Evolutionary conservation across 2,888 invertebrate genomes (phyloP).

Genomic region (Proisotoma minuta): DNA sequence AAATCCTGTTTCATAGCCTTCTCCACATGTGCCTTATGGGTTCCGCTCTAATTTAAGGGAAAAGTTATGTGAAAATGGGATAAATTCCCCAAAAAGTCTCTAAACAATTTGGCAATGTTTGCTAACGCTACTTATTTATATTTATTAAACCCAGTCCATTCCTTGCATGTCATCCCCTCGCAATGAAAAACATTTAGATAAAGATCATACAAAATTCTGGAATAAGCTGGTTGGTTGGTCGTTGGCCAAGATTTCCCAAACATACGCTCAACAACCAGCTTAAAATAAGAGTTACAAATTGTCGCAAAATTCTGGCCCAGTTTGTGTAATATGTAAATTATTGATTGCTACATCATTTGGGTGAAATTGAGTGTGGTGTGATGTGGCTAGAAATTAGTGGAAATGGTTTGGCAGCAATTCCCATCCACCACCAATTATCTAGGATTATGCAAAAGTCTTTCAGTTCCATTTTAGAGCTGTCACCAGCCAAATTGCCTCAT

Average conservation of each 20-base stretch:
- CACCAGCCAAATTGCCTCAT: conserved; percentile 14
- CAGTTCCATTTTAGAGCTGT: conserved; percentile 12
- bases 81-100: too few species aligned
- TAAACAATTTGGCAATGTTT: conserved; percentile 3
- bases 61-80: too few species aligned
- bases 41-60: too few species aligned
- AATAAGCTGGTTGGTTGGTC: not conserved
- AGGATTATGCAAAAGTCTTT: conserved; percentile 12
- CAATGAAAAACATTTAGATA: not conserved
- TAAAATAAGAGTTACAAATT: not conserved
- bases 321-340: not conserved
- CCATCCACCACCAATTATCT: conserved; percentile 6
- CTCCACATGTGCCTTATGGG: too few species aligned
- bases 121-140: not conserved
- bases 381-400: too few species aligned
- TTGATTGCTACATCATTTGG: not conserved
- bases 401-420: not conserved
- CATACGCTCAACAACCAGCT: not conserved
- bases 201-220: not conserved
- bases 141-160: not conserved
- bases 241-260: not conserved
- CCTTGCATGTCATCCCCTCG: not conserved
- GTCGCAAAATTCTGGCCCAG: not conserved
- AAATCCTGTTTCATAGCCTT: too few species aligned
- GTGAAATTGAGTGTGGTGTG: conserved; percentile 4